Evolutionary conservation across 2,797 vertebrate genomes (phyloP), one percentile per base, ranked within the genome.

Genomic region (Pangasius macronema): DNA sequence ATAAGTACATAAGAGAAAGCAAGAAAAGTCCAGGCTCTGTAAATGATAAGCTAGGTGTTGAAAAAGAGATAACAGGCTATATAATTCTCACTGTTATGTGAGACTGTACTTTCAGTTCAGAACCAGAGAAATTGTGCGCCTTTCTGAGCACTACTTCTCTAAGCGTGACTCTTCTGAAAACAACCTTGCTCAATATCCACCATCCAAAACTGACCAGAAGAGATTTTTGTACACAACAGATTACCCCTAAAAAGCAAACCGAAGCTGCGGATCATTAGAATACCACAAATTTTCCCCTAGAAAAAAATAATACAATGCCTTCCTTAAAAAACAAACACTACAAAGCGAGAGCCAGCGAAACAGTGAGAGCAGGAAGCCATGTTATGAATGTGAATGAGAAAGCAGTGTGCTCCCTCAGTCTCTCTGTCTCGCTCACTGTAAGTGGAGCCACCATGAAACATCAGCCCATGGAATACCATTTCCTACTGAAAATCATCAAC

Each of bases 341-440:
- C 1, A 3, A 2, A 57, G 30, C 36, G 30, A 39, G 36, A 81
- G 65, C 73, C 55, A 30, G 27, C 82, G 90, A 53, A 86, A 82
- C 36, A 90, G 87, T 33, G 70, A 83, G 90, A 86, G 67, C 30
- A 33, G 72, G 72, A 51, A n/a, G 46, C 59, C 77, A 90, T 70
- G 83, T 86, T 79, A 89, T 55, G 59, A 90, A 91, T 80, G 76
- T 33, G 70, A 90, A 86, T 79, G 73, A 87, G 86, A 88, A 79
- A 24, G 65, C 39, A 90, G 55, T 42, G 79, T 42, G 5, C 57
- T 46, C 79, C 36, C 57, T 39, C 10, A 27, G 57, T 81, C 67
- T 84, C 42, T 82, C 61, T 68, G 14, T n/a, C 9, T 39, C 13
- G 46, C 77, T 55, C 49, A 61, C 79, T 82, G 79, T 72, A 65